A percentile compares a stretch with the other conserved stretches of the same genome.
Evolutionary conservation across 2,113 vertebrate species (phyloP).

Genomic region (Crypturellus undulatus): DNA sequence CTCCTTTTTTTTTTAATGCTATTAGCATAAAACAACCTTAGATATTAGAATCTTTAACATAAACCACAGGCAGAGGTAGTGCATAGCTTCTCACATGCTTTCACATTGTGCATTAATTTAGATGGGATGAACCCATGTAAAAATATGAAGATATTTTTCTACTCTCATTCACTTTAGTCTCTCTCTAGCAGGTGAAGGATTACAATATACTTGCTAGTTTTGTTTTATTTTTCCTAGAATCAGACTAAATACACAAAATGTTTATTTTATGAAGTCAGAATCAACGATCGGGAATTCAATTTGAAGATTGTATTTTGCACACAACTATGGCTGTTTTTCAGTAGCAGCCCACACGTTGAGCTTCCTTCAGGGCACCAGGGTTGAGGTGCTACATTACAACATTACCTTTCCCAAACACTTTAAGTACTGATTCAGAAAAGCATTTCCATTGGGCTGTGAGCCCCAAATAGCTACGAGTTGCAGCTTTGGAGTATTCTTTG

Average conservation of each 20-base stretch:
- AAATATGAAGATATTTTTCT: rapidly evolving
- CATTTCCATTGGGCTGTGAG: background rate
- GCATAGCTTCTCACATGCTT: background rate
- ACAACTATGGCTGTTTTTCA: rapidly evolving
- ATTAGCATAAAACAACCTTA: background rate
- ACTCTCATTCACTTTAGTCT: background rate
- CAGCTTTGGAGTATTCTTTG: background rate
- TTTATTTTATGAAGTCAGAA: background rate
- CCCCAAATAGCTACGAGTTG: background rate
- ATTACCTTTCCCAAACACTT: background rate
- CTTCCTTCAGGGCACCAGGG: background rate
- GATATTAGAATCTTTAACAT: background rate
- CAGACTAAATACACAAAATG: background rate
- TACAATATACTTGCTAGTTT: background rate
- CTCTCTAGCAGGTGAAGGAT: background rate
- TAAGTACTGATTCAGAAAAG: background rate
- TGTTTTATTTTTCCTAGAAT: background rate
- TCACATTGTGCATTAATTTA: background rate
- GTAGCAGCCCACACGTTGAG: background rate
- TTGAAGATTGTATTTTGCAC: background rate
- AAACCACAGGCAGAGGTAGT: background rate
- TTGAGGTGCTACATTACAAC: background rate
- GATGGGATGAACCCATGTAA: background rate
- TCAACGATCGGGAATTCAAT: background rate
- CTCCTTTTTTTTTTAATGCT: background rate